Evolutionary conservation across 2,888 invertebrate genomes (phyloP).

Genomic region (Melieria omissa): DNA sequence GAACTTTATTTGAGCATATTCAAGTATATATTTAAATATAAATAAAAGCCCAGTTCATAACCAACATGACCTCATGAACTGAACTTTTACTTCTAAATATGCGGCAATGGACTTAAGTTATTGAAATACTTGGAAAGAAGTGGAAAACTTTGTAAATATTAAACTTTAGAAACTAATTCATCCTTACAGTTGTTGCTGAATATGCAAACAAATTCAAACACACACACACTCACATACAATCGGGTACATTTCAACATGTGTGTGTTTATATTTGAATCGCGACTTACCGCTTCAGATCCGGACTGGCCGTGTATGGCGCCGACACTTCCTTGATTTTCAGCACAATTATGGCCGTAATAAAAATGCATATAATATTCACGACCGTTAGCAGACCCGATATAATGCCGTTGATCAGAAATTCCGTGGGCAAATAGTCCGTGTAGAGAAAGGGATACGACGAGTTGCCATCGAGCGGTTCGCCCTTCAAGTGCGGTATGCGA

Average conservation of each 20-base stretch:
- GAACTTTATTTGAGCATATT: too few relatives aligned
- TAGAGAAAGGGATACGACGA: slow-evolving; percentile 76
- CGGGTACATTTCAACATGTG: not conserved
- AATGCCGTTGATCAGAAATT: slow-evolving; percentile 81
- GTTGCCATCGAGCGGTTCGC: slow-evolving; percentile 73
- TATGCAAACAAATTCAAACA: not conserved
- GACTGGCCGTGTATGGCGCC: slow-evolving; percentile 81
- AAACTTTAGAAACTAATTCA: too few relatives aligned
- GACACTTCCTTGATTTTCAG: slow-evolving; percentile 87
- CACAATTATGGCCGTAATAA: slow-evolving; percentile 81
- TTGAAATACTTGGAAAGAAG: too few relatives aligned
- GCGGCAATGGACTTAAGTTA: too few relatives aligned
- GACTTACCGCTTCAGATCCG: slow-evolving; percentile 73
- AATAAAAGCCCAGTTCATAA: too few relatives aligned
- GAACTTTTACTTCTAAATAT: too few relatives aligned
- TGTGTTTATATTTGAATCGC: too few relatives aligned
- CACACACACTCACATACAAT: not conserved
- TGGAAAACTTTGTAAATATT: too few relatives aligned
- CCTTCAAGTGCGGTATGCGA: slow-evolving; percentile 75
- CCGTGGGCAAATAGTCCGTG: slow-evolving; percentile 79
- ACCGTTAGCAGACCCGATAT: slow-evolving; percentile 83
- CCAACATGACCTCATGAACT: too few relatives aligned
- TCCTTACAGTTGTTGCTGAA: not conserved
- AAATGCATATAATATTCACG: slow-evolving; percentile 85
- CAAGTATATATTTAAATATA: too few relatives aligned